Percentiles rank a stretch among this genome's conserved stretches.
Conservation (phyloP, 2,797 vertebrate species). For the Dallia pectoralis region DNA sequence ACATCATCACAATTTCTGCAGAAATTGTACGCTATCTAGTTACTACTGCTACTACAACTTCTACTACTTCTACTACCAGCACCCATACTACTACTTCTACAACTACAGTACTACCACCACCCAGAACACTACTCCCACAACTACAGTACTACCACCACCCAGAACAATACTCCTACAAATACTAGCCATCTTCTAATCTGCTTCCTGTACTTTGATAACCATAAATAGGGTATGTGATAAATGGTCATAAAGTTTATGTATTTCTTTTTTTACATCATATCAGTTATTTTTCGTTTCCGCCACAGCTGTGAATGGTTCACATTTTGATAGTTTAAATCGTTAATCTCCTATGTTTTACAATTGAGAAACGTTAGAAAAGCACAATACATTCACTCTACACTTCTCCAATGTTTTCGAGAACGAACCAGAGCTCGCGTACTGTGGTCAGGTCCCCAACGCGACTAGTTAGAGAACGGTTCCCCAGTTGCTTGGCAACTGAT, state of each 20-base stretch:
- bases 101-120: no score
- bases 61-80: no score
- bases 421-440: slow-evolving; percentile 37
- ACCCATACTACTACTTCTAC: no score
- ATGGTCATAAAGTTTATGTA: background rate
- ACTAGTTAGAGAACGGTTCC: slow-evolving; percentile 40
- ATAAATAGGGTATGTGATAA: background rate
- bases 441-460: slow-evolving; percentile 42
- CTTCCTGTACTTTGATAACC: background rate
- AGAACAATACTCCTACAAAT: no score
- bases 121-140: no score
- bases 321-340: background rate
- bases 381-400: slow-evolving; percentile 1
- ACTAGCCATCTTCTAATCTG: no score
- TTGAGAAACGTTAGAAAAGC: slow-evolving; percentile 3
- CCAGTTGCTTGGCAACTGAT: slow-evolving; percentile 70
- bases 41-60: no score
- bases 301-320: background rate
- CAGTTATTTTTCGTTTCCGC: background rate
- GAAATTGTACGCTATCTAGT: no score
- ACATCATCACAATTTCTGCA: no score
- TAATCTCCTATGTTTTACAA: background rate
- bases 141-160: no score
- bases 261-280: background rate
- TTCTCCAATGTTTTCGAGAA: slow-evolving; percentile 31